Evolutionary conservation across 2,797 vertebrate species (phyloP).

Genomic region (Phylloscopus collybita): DNA sequence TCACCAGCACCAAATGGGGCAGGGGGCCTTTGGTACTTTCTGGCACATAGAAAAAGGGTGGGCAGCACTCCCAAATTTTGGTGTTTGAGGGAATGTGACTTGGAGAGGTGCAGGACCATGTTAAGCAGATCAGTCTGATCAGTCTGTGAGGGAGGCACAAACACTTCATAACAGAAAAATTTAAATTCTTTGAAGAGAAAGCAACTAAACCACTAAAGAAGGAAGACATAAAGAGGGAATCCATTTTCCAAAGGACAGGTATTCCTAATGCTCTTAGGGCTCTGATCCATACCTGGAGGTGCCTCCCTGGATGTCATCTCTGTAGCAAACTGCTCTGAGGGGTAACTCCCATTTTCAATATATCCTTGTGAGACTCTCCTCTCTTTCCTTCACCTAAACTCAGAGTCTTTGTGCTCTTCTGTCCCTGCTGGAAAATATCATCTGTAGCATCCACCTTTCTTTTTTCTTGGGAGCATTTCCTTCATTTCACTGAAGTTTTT

Average conservation of each 20-base stretch:
- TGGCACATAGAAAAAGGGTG: accelerated
- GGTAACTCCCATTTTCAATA: not conserved
- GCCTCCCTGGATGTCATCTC: accelerated
- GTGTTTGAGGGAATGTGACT: not conserved
- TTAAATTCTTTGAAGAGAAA: not conserved
- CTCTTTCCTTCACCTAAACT: not conserved
- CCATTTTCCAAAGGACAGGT: not conserved
- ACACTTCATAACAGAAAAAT: not conserved
- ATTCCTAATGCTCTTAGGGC: not conserved
- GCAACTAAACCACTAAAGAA: not conserved
- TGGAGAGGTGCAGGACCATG: not conserved
- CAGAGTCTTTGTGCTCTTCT: accelerated
- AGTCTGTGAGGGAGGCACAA: not conserved
- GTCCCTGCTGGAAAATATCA: not conserved
- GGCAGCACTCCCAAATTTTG: not conserved
- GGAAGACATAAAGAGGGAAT: too few species aligned
- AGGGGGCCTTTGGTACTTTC: not conserved
- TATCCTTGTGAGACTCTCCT: not conserved
- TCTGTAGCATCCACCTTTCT: not conserved
- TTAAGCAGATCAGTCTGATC: not conserved
- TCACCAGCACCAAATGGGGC: not conserved
- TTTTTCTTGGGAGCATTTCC: not conserved
- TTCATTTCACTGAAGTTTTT: not conserved
- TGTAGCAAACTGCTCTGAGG: not conserved
- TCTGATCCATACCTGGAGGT: accelerated